These are phyloP conservation scores for Arrhamphus sclerolepis DNA, from an alignment of 2,797 vertebrate species.

Conservation along the genomic window DNA sequence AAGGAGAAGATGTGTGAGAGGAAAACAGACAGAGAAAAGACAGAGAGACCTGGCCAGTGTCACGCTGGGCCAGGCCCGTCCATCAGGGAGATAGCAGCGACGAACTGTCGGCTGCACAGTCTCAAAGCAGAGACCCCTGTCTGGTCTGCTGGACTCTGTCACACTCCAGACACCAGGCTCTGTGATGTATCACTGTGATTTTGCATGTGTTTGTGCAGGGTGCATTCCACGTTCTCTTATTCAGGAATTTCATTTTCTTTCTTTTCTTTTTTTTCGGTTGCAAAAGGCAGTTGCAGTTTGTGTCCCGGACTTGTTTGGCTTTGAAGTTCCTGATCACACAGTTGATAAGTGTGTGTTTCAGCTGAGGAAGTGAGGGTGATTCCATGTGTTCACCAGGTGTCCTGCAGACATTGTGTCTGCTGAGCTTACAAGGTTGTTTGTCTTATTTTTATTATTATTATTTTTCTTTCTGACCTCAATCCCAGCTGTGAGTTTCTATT, in stretches of 20 bases:
- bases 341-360: constrained; percentile 20
- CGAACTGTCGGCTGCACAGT: constrained; percentile 65
- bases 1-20: constrained; percentile 24
- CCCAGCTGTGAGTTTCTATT: constrained; percentile 51
- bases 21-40: constrained; percentile 49
- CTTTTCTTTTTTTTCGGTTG: background rate
- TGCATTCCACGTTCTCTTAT: constrained; percentile 20
- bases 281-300: background rate
- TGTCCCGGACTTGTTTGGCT: background rate
- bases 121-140: constrained; percentile 68
- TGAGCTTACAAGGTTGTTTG: constrained; percentile 48
- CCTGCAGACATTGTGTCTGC: constrained; percentile 55
- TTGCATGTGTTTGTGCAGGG: constrained; percentile 12
- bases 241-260: constrained; percentile 7
- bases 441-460: constrained; percentile 13
- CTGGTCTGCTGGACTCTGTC: constrained; percentile 76
- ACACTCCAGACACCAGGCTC: constrained; percentile 68
- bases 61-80: constrained; percentile 58
- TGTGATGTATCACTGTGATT: constrained; percentile 10
- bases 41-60: constrained; percentile 73
- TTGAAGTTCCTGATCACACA: constrained; percentile 33
- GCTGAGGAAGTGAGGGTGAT: constrained; percentile 9
- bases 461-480: constrained; percentile 30
- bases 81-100: constrained; percentile 71
- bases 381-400: constrained; percentile 61